These are phyloP conservation scores for Ivindomyrus marchei DNA, from an alignment of 2,113 vertebrate genomes.

Conservation along the genomic window DNA sequence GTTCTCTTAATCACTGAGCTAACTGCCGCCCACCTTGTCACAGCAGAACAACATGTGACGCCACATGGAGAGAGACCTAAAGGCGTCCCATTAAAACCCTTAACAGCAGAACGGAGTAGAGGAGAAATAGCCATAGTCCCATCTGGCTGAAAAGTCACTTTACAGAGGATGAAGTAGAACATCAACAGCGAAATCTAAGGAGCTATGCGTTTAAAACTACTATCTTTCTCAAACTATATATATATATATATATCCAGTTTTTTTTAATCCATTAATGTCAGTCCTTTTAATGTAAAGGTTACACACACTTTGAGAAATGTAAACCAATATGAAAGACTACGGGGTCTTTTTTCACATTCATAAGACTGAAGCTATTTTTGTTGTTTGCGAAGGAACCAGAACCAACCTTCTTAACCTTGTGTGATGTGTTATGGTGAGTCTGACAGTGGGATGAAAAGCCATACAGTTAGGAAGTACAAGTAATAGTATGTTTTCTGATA, in stretches of 20 bases:
- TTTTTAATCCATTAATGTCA: not conserved
- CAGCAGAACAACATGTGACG: not conserved
- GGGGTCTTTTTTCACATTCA: not conserved
- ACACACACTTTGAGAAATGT: not conserved
- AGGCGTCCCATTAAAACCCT: not conserved
- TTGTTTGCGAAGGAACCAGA: not conserved
- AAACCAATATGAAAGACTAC: not conserved
- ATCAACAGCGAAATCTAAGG: not conserved
- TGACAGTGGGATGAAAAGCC: not conserved
- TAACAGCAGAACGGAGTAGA: not conserved
- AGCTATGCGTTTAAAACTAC: not conserved
- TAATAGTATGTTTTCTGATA: not conserved
- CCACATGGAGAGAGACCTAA: not conserved
- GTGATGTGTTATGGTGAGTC: not conserved
- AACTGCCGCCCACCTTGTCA: not conserved
- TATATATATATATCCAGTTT: too few relatives aligned
- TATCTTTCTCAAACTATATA: too few relatives aligned
- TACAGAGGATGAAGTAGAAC: not conserved
- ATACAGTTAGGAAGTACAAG: not conserved
- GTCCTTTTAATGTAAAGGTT: not conserved
- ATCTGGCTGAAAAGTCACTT: not conserved
- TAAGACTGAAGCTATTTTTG: not conserved
- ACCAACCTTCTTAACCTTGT: not conserved
- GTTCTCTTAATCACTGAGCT: not conserved
- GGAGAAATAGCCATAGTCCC: not conserved